Percentiles rank a stretch among this genome's conserved stretches.
These are phyloP conservation scores for Sogatella furcifera DNA, from an alignment of 1,140 invertebrate genomes.

Conservation along the genomic window DNA sequence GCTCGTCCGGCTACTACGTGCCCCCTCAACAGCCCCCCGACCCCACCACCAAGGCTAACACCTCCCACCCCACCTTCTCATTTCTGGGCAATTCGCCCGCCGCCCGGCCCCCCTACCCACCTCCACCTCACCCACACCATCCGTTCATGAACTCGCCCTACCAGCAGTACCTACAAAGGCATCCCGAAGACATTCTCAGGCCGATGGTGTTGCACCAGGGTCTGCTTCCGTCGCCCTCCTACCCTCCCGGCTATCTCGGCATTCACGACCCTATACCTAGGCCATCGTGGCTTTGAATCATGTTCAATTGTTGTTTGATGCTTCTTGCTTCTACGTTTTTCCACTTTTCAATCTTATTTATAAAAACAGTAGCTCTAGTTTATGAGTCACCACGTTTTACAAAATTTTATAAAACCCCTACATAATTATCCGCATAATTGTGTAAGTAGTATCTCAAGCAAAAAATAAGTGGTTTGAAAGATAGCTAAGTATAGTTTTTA, in stretches of 20 bases:
- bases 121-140: constrained; percentile 28
- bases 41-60: constrained; percentile 33
- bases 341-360: too few species aligned
- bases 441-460: too few species aligned
- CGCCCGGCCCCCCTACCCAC: constrained; percentile 36
- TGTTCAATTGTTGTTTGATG: neutral
- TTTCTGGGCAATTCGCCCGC: constrained; percentile 41
- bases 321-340: too few species aligned
- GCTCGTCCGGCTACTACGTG: constrained; percentile 22
- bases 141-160: constrained; percentile 44
- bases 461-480: too few species aligned
- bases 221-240: constrained; percentile 41
- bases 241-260: constrained; percentile 43
- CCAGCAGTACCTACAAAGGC: constrained; percentile 52
- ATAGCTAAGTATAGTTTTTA: too few species aligned
- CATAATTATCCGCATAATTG: too few species aligned
- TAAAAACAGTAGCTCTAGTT: too few species aligned
- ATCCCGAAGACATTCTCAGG: constrained; percentile 42
- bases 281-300: constrained; percentile 36
- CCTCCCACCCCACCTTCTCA: constrained; percentile 28
- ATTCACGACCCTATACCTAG: constrained; percentile 53
- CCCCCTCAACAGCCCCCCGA: constrained; percentile 22
- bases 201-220: constrained; percentile 44
- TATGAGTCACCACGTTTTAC: too few species aligned
- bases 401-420: too few species aligned